Percentiles rank a stretch among this genome's conserved stretches.
Evolutionary conservation across 2,113 vertebrate genomes (phyloP).

Genomic region (Proteles cristata): DNA sequence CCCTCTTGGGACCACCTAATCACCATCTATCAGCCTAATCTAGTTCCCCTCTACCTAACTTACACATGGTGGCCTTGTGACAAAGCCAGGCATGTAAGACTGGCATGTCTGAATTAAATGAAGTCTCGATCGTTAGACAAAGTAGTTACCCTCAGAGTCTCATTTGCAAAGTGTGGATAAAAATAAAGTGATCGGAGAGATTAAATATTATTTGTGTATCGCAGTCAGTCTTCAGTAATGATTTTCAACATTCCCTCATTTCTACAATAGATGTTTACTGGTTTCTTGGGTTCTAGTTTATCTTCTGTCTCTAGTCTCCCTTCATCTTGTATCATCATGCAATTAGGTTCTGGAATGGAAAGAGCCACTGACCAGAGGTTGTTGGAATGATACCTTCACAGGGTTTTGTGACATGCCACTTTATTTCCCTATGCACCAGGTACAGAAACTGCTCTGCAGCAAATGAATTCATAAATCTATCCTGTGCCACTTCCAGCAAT

Average conservation of each 20-base stretch:
- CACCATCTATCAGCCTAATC: neutral
- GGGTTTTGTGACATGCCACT: neutral
- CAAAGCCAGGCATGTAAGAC: neutral
- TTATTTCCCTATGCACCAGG: neutral
- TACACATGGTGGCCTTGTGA: neutral
- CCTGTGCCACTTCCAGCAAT: neutral
- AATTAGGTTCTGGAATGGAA: neutral
- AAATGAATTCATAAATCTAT: neutral
- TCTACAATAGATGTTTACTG: neutral
- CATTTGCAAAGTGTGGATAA: neutral
- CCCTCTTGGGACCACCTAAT: neutral
- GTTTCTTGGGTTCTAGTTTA: neutral
- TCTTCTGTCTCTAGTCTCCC: neutral
- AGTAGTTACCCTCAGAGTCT: neutral
- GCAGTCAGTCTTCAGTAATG: neutral
- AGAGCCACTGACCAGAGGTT: neutral
- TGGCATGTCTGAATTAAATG: neutral
- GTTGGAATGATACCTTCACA: neutral
- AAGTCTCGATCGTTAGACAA: neutral
- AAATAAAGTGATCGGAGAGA: conserved; percentile 24
- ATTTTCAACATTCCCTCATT: neutral
- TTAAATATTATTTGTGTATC: neutral
- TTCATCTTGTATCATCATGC: neutral
- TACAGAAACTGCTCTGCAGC: neutral
- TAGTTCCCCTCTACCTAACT: neutral